Percentiles rank a stretch among this genome's conserved stretches.
phyloP scores from a whole-genome alignment of 2,797 vertebrate genomes.

The Cichlasoma orientale region DNA sequence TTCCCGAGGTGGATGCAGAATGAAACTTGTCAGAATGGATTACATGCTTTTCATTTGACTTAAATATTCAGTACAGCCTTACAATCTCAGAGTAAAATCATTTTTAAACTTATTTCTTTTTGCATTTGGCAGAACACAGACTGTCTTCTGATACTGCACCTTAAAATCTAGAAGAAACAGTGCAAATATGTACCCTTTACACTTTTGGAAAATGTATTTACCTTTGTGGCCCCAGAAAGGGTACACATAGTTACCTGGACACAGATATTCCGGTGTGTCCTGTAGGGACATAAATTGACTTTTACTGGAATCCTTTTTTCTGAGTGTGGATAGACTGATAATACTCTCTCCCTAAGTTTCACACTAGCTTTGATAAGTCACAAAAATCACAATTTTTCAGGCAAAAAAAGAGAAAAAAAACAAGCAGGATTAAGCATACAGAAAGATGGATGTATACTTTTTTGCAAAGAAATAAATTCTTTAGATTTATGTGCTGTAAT shows the following conservation, averaged over 20 bases:
- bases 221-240: neutral
- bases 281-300: neutral
- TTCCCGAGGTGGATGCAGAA: neutral
- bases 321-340: neutral
- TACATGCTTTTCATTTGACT: neutral
- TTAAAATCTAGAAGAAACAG: rapidly evolving
- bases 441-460: neutral
- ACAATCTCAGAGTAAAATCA: neutral
- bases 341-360: neutral
- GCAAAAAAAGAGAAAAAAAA: too few species aligned
- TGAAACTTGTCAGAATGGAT: conserved; percentile 1
- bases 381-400: too few species aligned
- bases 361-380: rapidly evolving
- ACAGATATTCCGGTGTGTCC: neutral
- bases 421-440: neutral
- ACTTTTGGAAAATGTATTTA: neutral
- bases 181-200: neutral
- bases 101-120: neutral
- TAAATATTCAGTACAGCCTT: neutral
- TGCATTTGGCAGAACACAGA: neutral
- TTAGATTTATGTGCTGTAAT: too few species aligned
- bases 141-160: neutral
- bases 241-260: neutral
- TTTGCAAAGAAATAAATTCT: neutral
- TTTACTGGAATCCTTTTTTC: neutral